These are phyloP conservation scores for Monochamus alternatus DNA, from an alignment of 2,888 invertebrate genomes.

Conservation along the genomic window DNA sequence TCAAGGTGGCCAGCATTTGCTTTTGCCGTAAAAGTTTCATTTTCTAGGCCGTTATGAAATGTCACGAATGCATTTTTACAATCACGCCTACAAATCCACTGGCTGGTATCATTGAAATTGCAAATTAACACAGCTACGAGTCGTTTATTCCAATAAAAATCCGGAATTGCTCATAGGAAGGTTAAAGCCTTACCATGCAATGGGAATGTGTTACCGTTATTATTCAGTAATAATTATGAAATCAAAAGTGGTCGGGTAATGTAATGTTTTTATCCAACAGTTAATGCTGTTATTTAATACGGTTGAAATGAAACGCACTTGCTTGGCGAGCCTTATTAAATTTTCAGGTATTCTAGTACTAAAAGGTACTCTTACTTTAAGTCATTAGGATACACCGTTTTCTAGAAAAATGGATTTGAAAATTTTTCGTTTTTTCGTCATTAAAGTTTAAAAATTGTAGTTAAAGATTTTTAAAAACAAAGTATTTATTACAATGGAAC, in stretches of 20 bases:
- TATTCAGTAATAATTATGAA: conserved; percentile 54
- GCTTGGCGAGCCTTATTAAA: too few relatives aligned
- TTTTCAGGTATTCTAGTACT: too few relatives aligned
- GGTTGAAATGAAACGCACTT: conserved; percentile 1
- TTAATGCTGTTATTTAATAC: conserved; percentile 17
- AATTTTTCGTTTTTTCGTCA: too few relatives aligned
- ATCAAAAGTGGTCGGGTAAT: conserved; percentile 43
- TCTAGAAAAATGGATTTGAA: too few relatives aligned
- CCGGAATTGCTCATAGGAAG: conserved; percentile 42
- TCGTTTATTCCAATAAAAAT: conserved; percentile 40
- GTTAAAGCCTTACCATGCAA: conserved; percentile 52
- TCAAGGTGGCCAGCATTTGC: conserved; percentile 62
- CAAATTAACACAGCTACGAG: conserved; percentile 46
- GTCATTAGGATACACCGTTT: too few relatives aligned
- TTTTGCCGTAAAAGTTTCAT: conserved; percentile 57
- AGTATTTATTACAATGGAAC: too few relatives aligned
- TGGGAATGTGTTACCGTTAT: conserved; percentile 56
- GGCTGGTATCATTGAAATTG: conserved; percentile 52
- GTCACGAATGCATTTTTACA: conserved; percentile 59
- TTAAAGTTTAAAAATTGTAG: too few relatives aligned
- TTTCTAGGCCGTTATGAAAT: conserved; percentile 60
- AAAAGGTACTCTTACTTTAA: too few relatives aligned
- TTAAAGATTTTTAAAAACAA: too few relatives aligned
- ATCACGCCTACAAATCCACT: conserved; percentile 50
- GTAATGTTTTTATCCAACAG: conserved; percentile 19